Evolutionary conservation across 2,888 invertebrate species (phyloP).

Genomic region (Macrophya alboannulata): DNA sequence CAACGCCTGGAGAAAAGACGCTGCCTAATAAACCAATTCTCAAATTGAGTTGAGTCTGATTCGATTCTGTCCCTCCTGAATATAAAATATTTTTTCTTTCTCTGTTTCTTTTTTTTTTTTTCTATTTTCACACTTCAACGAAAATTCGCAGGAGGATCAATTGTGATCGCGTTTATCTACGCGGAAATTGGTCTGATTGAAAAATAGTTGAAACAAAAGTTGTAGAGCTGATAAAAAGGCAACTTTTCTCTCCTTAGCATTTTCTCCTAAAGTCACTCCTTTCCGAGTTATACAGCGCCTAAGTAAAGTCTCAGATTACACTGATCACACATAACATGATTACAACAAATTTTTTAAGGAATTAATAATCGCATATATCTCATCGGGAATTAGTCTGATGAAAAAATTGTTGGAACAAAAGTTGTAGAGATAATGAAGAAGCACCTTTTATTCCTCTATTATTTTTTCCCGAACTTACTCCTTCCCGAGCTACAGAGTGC

Average conservation of each 20-base stretch:
- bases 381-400: no score
- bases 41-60: constrained; percentile 74
- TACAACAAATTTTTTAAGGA: no score
- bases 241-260: background rate
- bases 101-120: background rate
- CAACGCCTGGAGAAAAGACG: constrained; percentile 55
- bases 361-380: no score
- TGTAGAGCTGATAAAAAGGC: background rate
- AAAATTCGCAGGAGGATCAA: background rate
- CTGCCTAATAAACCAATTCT: constrained; percentile 66
- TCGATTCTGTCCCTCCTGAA: constrained; percentile 66
- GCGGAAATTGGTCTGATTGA: background rate
- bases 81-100: constrained; percentile 66
- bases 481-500: background rate
- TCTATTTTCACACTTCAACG: background rate
- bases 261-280: background rate
- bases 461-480: background rate
- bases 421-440: no score
- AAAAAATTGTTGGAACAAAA: no score
- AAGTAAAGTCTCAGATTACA: background rate
- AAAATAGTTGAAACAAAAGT: constrained; percentile 27
- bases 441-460: no score
- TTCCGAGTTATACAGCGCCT: background rate
- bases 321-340: background rate
- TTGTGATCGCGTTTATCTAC: background rate